A percentile compares a stretch with the other conserved stretches of the same genome.
phyloP scores from a whole-genome alignment of 2,797 vertebrate species.

The Thunnus albacares region DNA sequence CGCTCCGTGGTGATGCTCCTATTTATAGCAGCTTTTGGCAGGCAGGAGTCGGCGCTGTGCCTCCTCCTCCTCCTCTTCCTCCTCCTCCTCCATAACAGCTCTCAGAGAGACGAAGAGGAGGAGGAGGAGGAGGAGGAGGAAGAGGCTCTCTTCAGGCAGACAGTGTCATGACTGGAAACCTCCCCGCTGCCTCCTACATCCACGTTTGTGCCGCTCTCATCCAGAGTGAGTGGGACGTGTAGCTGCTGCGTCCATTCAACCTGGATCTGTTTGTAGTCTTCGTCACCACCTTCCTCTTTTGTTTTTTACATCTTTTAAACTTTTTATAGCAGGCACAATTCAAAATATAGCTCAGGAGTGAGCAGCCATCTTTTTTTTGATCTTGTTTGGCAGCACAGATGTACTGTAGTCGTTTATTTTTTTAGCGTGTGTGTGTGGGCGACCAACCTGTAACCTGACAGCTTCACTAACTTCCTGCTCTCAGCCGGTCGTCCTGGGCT shows the following conservation, averaged over 20 bases:
- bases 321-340: background rate
- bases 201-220: conserved; percentile 1
- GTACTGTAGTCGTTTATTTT: background rate
- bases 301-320: background rate
- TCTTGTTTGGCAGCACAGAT: background rate
- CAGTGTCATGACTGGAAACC: conserved; percentile 45
- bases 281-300: background rate
- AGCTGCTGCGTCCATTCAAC: conserved; percentile 5
- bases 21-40: conserved; percentile 81
- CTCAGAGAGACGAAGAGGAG: conserved; percentile 46
- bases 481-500: background rate
- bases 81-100: conserved; percentile 34
- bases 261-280: background rate
- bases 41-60: conserved; percentile 58
- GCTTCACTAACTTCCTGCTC: conserved; percentile 1
- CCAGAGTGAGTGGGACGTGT: conserved; percentile 40
- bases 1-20: conserved; percentile 59
- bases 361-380: background rate
- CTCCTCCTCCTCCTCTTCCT: conserved; percentile 21
- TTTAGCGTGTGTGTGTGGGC: background rate
- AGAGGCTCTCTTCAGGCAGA: conserved; percentile 43
- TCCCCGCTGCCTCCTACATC: conserved; percentile 33
- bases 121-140: conserved; percentile 29
- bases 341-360: background rate
- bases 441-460: background rate